Conservation (phyloP, 2,797 vertebrate genomes). For the Catamblyrhynchus diadema region DNA sequence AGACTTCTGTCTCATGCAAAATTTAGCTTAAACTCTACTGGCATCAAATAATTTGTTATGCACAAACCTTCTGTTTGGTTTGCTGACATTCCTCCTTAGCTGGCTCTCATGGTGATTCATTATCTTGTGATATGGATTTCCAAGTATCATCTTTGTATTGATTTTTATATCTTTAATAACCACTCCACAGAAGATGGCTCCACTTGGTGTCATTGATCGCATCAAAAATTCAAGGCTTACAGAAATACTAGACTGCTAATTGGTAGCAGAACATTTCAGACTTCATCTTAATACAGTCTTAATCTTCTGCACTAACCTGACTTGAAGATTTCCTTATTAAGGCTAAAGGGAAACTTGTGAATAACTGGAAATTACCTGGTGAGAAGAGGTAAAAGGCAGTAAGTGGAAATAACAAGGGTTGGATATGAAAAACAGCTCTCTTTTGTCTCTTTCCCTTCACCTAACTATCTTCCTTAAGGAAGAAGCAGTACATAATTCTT, state of each 20-base stretch:
- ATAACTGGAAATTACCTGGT: conserved; percentile 62
- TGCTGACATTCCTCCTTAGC: conserved; percentile 76
- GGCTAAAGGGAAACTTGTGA: conserved; percentile 40
- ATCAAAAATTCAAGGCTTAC: conserved; percentile 86
- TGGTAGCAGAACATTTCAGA: conserved; percentile 79
- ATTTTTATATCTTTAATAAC: conserved; percentile 86
- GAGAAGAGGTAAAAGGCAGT: not conserved
- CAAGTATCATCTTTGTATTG: conserved; percentile 85
- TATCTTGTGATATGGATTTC: conserved; percentile 81
- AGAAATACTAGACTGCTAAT: conserved; percentile 82
- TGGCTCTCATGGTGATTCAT: conserved; percentile 78
- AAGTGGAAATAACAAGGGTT: not conserved
- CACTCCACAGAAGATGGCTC: conserved; percentile 80
- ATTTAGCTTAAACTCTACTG: conserved; percentile 73
- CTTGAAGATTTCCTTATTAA: conserved; percentile 70
- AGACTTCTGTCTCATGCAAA: conserved; percentile 77
- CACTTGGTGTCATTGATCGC: conserved; percentile 82
- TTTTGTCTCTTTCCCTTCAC: not conserved
- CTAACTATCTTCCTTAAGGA: not conserved
- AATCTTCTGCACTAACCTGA: conserved; percentile 76
- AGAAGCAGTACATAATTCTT: not conserved
- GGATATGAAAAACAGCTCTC: not conserved
- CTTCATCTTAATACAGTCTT: conserved; percentile 79
- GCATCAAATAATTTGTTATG: conserved; percentile 75
- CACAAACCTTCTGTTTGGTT: conserved; percentile 78